Base-by-base conservation (phyloP, 2,797 vertebrate species). In the Loris lydekkerianus region DNA sequence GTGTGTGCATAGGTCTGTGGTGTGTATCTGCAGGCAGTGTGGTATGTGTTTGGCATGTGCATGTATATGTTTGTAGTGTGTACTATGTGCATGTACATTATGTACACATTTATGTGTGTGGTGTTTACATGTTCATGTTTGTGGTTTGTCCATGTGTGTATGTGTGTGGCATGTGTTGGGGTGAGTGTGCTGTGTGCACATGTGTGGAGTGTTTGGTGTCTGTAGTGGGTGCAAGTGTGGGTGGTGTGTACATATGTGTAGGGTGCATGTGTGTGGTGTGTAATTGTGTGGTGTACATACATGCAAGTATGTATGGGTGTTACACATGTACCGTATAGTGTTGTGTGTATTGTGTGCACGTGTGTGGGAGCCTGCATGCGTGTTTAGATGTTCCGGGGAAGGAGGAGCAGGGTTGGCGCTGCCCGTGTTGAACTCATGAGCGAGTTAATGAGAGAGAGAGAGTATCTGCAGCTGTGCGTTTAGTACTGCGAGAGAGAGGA, bases 1-100 rank as follows among this genome's bases (percentile, higher is more conserved):
- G 8, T 49, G 1, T 0, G 1, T 15, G 21, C 2, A 9, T 10
- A 10, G 9, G 34, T 10, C 5, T 58, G 27, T 43, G 7, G 3
- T 2, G 3, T 37, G 53, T 29, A 17, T n/a, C 4, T 25, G 72
- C 4, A 31, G 4, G 49, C 49, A 53, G 49, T 53, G 49, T 53
- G 13, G 25, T 15, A 72, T 29, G 23, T 27, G 7, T 25, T 21
- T 29, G 40, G 27, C 14, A 9, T 63, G 34, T 6, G 25, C 11
- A 18, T 7, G 40, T 75, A 10, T 34, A 13, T 72, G 46, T 13
- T 23, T 31, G 0, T 63, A 65, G 43, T 40, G 67, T 18, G 29
- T 5, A 5, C 21, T 0, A 49, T 2, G 1, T 37, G 10, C 20
- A 25, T 37, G 8, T 21, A 53, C 20, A 13, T 25, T 23, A 2